Evolutionary conservation across 2,113 vertebrate species (phyloP).

Genomic region (Cochlearius cochlearius): DNA sequence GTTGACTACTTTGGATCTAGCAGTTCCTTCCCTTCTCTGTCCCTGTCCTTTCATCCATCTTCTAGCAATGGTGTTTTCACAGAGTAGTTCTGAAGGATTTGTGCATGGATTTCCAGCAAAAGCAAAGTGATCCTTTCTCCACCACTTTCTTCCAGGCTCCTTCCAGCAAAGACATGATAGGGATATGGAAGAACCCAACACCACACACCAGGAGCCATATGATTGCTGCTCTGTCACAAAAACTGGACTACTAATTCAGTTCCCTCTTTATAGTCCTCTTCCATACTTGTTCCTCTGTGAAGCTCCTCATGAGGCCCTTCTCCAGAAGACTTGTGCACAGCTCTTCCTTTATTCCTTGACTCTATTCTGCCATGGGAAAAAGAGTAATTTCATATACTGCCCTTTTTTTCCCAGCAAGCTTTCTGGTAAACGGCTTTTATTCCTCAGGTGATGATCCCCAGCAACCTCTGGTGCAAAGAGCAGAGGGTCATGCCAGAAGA

Average conservation of each 20-base stretch:
- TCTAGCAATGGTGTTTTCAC: neutral
- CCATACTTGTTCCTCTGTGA: neutral
- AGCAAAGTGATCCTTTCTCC: neutral
- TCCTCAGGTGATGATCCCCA: neutral
- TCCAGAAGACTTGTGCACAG: neutral
- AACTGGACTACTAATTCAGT: neutral
- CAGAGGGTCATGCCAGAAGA: neutral
- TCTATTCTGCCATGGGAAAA: neutral
- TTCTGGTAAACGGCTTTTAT: neutral
- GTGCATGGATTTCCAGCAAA: neutral
- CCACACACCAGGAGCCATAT: neutral
- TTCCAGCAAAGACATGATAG: neutral
- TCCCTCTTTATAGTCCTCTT: neutral
- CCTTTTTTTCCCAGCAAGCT: neutral
- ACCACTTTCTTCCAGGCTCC: neutral
- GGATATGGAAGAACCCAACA: neutral
- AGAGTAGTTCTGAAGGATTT: neutral
- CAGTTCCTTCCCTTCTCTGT: neutral
- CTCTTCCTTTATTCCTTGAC: neutral
- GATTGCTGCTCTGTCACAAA: neutral
- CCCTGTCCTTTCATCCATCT: neutral
- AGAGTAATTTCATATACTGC: rapidly evolving
- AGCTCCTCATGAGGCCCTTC: neutral
- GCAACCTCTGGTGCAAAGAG: neutral
- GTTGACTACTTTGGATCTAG: neutral